These are phyloP conservation scores for Sabatieria punctata DNA, from an alignment of 2,888 invertebrate species.

Conservation along the genomic window DNA sequence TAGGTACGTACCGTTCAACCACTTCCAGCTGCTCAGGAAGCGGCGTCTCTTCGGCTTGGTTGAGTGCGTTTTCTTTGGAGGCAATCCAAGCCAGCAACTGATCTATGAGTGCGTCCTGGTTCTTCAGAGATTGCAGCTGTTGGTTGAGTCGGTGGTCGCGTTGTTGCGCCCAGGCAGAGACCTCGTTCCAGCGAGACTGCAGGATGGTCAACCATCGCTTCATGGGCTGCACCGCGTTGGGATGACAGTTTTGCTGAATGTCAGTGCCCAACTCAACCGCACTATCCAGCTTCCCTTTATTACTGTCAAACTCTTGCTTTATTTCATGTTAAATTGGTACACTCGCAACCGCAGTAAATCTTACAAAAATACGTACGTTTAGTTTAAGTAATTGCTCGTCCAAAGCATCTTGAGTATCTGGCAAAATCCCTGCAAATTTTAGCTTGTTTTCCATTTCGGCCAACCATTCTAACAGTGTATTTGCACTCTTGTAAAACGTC, in stretches of 20 bases:
- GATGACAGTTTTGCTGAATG: conserved; percentile 81
- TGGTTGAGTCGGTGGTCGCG: conserved; percentile 63
- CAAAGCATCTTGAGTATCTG: conserved; percentile 76
- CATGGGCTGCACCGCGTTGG: conserved; percentile 89
- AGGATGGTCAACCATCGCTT: conserved; percentile 97
- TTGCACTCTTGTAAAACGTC: conserved; percentile 76
- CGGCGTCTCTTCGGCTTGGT: conserved; percentile 63
- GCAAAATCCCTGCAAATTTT: conserved; percentile 72
- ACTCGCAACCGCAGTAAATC: no score
- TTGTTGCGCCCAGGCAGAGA: conserved; percentile 40
- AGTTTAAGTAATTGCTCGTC: conserved; percentile 66
- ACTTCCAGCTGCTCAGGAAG: conserved; percentile 72
- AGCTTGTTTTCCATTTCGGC: conserved; percentile 85
- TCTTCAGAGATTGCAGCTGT: conserved; percentile 58
- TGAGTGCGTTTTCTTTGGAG: conserved; percentile 64
- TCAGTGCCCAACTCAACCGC: conserved; percentile 70
- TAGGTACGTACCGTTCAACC: conserved; percentile 38
- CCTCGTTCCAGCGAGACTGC: conserved; percentile 61
- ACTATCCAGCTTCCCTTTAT: conserved; percentile 66
- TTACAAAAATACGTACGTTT: conserved; percentile 47
- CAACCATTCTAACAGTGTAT: conserved; percentile 83
- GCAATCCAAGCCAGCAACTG: conserved; percentile 84
- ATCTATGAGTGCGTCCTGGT: conserved; percentile 70
- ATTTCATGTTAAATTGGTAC: conserved; percentile 1
- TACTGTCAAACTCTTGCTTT: conserved; percentile 64